Evolutionary conservation across 2,797 vertebrate species (phyloP).

Genomic region (Schizopygopsis malacanthus): DNA sequence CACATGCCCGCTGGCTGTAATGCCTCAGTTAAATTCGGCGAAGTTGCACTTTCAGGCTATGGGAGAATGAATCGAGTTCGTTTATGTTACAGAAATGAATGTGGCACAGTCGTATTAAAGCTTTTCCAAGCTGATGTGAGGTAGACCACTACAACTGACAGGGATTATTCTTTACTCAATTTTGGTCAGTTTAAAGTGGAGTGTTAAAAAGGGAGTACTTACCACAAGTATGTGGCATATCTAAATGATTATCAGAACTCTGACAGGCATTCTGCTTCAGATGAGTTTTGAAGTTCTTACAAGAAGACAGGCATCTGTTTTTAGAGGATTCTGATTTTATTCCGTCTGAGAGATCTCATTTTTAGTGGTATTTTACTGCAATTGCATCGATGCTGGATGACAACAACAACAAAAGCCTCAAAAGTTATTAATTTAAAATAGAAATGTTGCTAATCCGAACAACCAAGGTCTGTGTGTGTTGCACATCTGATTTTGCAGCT

Average conservation of each 20-base stretch:
- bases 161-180: conserved; percentile 60
- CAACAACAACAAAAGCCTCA: not conserved
- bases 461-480: conserved; percentile 21
- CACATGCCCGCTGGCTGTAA: conserved; percentile 78
- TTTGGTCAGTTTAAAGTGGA: conserved; percentile 60
- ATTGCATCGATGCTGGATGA: conserved; percentile 4
- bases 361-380: not conserved
- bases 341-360: conserved; percentile 16
- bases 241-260: conserved; percentile 60
- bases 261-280: conserved; percentile 55
- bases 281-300: conserved; percentile 42
- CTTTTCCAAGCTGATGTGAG: conserved; percentile 62
- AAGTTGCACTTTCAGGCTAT: conserved; percentile 66
- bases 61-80: conserved; percentile 64
- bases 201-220: conserved; percentile 55
- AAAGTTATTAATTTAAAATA: not conserved
- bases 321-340: conserved; percentile 16
- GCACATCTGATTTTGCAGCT: conserved; percentile 45
- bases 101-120: conserved; percentile 65
- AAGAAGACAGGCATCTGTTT: conserved; percentile 39
- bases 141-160: conserved; percentile 60
- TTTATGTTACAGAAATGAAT: conserved; percentile 71
- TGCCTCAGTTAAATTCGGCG: conserved; percentile 74
- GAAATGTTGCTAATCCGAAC: not conserved
- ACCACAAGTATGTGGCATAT: conserved; percentile 51